Base-by-base conservation (phyloP, 2,888 invertebrate species). In the Harmothoe impar region DNA sequence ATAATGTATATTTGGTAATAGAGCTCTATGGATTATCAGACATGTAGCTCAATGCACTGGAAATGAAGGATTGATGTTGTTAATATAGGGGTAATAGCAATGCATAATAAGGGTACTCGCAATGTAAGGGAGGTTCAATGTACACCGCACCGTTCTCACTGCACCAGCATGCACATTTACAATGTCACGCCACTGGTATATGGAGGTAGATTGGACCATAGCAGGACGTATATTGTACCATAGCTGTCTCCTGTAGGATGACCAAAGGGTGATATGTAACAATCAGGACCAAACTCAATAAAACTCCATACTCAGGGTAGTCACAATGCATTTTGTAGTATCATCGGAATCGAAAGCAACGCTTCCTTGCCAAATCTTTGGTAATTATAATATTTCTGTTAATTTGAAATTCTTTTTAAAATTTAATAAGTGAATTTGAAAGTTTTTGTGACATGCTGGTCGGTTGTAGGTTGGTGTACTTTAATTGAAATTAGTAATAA, bases 11-110 rank as follows among this genome's bases (percentile, higher is more conserved):
- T n/a, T 3, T n/a, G 3, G 15, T 5, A 20, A 62, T 62, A 62
- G 20, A 62, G 1, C 62, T 62, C 62, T 62, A 62, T n/a, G n/a
- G n/a, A n/a, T n/a, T 62, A 15, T 62, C 62, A 62, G 62, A 62
- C 62, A 20, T n/a, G 62, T n/a, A n/a, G 62, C n/a, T 86, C 86
- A 86, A 86, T 54, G 86, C 86, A 86, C 86, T 86, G 86, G 86
- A 86, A 86, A 86, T 86, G 31, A 86, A 84, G 84, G 84, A 56
- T 25, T 86, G 81, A 15, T 86, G 10, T 43, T 86, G 56, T 86
- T 86, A 86, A 86, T 86, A 15, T 29, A 33, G 54, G 84, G 35
- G 20, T n/a, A 86, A 86, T 86, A 86, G 86, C 29, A 54, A 29
- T 12, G 54, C 54, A 54, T 86, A 84, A 84, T 25, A 77, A n/a